These are phyloP conservation scores for Thysanoteuthis rhombus DNA, from an alignment of 2,888 invertebrate species.

Conservation along the genomic window DNA sequence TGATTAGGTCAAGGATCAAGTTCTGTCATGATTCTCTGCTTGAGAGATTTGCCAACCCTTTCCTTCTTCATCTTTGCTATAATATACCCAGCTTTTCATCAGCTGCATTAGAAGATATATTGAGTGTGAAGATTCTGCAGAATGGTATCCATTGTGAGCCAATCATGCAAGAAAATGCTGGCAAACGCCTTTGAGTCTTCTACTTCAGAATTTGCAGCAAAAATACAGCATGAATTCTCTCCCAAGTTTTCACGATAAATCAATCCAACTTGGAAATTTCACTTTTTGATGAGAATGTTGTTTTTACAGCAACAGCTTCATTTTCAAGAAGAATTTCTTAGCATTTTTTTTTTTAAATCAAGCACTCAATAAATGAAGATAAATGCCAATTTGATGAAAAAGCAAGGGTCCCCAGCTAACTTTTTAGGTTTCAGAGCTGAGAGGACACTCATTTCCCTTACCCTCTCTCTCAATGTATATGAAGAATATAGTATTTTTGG, in stretches of 20 bases:
- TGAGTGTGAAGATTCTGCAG: neutral
- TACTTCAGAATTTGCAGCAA: neutral
- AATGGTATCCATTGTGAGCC: neutral
- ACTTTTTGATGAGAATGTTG: neutral
- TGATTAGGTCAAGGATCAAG: neutral
- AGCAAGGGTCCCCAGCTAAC: neutral
- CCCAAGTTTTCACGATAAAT: neutral
- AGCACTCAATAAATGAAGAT: neutral
- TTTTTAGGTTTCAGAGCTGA: too few species aligned
- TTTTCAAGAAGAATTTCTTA: neutral
- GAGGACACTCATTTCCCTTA: too few species aligned
- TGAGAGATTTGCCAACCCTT: neutral
- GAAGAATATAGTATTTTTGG: too few species aligned
- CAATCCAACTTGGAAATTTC: neutral
- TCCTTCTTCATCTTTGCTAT: neutral
- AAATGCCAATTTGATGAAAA: neutral
- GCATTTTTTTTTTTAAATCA: neutral
- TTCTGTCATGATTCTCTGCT: neutral
- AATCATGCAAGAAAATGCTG: neutral
- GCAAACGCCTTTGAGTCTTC: neutral
- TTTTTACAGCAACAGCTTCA: neutral
- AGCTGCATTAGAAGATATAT: neutral
- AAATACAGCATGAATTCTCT: neutral
- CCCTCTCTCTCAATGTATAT: too few species aligned
- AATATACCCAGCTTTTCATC: neutral